Evolutionary conservation across 2,113 vertebrate species (phyloP).

Genomic region (Vimba vimba): DNA sequence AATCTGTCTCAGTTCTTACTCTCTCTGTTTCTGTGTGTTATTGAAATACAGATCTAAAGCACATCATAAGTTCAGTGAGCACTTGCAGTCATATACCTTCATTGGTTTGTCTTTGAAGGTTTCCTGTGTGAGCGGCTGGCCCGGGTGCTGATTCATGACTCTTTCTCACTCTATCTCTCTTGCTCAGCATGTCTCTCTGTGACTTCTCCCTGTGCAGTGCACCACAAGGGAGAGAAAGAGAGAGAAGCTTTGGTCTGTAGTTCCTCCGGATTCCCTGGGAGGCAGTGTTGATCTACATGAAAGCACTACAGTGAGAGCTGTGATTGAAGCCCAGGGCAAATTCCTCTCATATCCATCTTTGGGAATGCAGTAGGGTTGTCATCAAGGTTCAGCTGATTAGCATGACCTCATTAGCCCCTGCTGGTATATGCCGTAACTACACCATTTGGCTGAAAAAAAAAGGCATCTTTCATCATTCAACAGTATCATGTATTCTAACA

Average conservation of each 20-base stretch:
- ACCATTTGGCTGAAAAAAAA: not conserved
- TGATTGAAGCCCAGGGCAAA: not conserved
- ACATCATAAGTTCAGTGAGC: constrained; percentile 40
- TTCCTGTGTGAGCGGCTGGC: constrained; percentile 41
- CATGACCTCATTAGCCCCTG: not conserved
- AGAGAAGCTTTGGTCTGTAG: constrained; percentile 41
- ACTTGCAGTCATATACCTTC: constrained; percentile 41
- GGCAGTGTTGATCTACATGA: constrained; percentile 66
- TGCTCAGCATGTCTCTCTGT: constrained; percentile 18
- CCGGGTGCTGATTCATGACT: constrained; percentile 53
- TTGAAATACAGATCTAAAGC: constrained; percentile 47
- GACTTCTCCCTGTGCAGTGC: not conserved
- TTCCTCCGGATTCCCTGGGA: constrained; percentile 59
- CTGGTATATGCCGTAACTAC: not conserved
- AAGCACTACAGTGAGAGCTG: not conserved
- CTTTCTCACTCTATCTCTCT: constrained; percentile 32
- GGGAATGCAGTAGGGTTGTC: not conserved
- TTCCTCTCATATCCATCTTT: not conserved
- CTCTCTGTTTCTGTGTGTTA: constrained; percentile 26
- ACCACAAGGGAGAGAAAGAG: constrained; percentile 46
- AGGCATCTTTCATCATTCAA: not conserved
- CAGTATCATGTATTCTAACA: not conserved
- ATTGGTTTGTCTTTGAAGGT: constrained; percentile 54
- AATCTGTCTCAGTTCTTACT: constrained; percentile 17
- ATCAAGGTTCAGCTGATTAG: not conserved